phyloP scores from a whole-genome alignment of 2,113 vertebrate species.

The Dascyllus trimaculatus region DNA sequence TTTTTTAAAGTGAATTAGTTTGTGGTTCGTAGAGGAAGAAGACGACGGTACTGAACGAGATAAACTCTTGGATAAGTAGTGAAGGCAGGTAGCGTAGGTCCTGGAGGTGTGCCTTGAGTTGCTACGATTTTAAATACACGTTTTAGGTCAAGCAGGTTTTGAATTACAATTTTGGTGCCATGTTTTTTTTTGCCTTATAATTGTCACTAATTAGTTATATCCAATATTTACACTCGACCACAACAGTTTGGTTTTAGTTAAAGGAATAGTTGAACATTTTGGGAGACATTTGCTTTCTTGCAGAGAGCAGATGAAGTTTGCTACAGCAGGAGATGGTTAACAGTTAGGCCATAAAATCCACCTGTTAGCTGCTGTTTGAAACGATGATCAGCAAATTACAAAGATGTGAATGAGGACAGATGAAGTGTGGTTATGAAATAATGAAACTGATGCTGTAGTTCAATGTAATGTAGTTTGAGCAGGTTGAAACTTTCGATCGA shows the following conservation, averaged over 20 bases:
- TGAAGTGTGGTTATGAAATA: too few species aligned
- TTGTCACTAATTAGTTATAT: slow-evolving; percentile 55
- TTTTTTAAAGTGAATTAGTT: slow-evolving; percentile 39
- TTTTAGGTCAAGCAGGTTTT: slow-evolving; percentile 72
- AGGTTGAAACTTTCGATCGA: too few species aligned
- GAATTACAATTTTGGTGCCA: slow-evolving; percentile 70
- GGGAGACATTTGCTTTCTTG: slow-evolving; percentile 17
- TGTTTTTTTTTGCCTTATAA: slow-evolving; percentile 71
- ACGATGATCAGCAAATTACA: too few species aligned
- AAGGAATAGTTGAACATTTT: slow-evolving; percentile 16
- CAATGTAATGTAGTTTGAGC: too few species aligned
- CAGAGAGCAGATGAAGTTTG: background rate
- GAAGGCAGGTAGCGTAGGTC: slow-evolving; percentile 85
- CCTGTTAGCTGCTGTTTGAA: too few species aligned
- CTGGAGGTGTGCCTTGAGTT: slow-evolving; percentile 93
- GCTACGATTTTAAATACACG: slow-evolving; percentile 68
- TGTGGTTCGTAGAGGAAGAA: slow-evolving; percentile 53
- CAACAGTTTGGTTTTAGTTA: slow-evolving; percentile 34
- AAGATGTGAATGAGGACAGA: too few species aligned
- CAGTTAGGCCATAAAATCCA: background rate
- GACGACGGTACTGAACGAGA: slow-evolving; percentile 86
- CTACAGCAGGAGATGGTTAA: background rate
- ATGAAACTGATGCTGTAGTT: too few species aligned
- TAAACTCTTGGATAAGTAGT: slow-evolving; percentile 69
- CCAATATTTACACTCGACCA: slow-evolving; percentile 34